Conservation (phyloP, 2,888 invertebrate species). For the Diadegma fenestrale region DNA sequence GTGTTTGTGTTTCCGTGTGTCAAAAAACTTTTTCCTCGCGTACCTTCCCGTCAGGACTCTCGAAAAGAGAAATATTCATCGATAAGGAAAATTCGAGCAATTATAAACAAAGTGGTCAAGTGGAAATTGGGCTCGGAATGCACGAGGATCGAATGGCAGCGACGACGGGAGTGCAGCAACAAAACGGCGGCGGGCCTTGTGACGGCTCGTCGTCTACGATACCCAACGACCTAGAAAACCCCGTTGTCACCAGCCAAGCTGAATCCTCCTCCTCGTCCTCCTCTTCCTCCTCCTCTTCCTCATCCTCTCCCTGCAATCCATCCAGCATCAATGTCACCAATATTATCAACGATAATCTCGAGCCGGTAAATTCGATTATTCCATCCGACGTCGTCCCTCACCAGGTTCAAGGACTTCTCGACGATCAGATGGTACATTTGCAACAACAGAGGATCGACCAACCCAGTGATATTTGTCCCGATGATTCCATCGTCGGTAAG, state of each 20-base stretch:
- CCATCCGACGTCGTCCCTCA: constrained; percentile 70
- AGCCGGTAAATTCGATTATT: constrained; percentile 66
- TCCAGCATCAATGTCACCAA: constrained; percentile 57
- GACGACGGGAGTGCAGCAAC: constrained; percentile 70
- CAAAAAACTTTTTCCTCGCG: background rate
- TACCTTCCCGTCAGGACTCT: background rate
- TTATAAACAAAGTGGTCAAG: background rate
- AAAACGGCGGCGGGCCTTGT: constrained; percentile 63
- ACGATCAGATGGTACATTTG: constrained; percentile 71
- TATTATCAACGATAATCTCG: constrained; percentile 68
- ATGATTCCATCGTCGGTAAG: constrained; percentile 68
- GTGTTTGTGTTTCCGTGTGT: background rate
- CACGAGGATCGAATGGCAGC: constrained; percentile 82
- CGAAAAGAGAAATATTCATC: background rate
- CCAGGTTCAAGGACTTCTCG: constrained; percentile 63
- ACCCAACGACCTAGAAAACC: constrained; percentile 43
- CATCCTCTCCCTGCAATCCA: constrained; percentile 61
- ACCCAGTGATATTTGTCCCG: constrained; percentile 72
- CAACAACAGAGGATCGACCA: constrained; percentile 73
- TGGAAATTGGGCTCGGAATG: constrained; percentile 59
- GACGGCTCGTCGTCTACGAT: constrained; percentile 56
- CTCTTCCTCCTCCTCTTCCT: constrained; percentile 67
- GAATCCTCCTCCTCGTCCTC: constrained; percentile 66
- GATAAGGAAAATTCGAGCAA: background rate
- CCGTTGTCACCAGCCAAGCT: constrained; percentile 59